A percentile compares a stretch with the other conserved stretches of the same genome.
These are phyloP conservation scores for Tolypeutes matacus DNA, from an alignment of 2,797 vertebrate species.

Conservation along the genomic window DNA sequence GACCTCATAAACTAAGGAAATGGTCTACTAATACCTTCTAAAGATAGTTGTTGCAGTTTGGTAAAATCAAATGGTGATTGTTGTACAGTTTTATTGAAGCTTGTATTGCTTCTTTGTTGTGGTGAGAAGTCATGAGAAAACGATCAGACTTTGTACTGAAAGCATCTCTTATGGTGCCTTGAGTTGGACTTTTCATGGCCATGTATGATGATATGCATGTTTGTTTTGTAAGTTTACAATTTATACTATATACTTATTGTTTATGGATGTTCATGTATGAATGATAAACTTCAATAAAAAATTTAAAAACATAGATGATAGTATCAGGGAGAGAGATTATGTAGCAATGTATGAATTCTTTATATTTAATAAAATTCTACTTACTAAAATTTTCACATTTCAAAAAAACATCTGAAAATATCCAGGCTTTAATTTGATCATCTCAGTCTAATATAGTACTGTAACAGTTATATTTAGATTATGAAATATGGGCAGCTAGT, in stretches of 20 bases:
- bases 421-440: neutral
- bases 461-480: constrained; percentile 14
- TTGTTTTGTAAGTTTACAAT: too few species aligned
- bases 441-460: neutral
- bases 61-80: neutral
- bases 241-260: too few species aligned
- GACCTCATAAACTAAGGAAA: neutral
- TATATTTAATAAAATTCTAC: too few species aligned
- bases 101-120: neutral
- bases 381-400: too few species aligned
- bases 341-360: too few species aligned
- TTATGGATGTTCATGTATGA: too few species aligned
- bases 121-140: neutral
- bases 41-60: neutral
- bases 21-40: neutral
- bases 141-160: neutral
- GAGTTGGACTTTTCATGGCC: too few species aligned
- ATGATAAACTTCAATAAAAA: too few species aligned
- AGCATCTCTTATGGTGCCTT: too few species aligned
- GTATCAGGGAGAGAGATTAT: too few species aligned
- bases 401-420: constrained; percentile 20
- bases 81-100: neutral
- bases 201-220: too few species aligned
- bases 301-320: too few species aligned
- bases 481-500: constrained; percentile 4